A percentile compares a stretch with the other conserved stretches of the same genome.
phyloP scores from a whole-genome alignment of 2,113 vertebrate genomes.

The Rafetus swinhoei region DNA sequence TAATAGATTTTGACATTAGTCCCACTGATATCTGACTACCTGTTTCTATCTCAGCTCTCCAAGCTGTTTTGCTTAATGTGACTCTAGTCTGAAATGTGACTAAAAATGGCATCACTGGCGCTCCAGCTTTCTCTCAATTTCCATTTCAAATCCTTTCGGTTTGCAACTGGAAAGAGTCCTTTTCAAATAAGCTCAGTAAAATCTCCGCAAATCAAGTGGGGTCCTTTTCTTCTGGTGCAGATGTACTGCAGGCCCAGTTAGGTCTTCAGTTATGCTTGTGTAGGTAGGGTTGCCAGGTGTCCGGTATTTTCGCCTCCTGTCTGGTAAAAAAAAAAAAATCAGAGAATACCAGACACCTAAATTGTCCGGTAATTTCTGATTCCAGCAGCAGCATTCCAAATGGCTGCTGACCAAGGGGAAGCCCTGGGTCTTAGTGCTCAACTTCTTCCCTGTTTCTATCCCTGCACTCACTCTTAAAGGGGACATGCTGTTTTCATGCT shows the following conservation, averaged over 20 bases:
- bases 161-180: not conserved
- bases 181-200: not conserved
- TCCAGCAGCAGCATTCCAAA: too few species aligned
- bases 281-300: not conserved
- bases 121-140: not conserved
- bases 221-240: not conserved
- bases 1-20: not conserved
- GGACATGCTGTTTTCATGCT: too few species aligned
- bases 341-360: too few species aligned
- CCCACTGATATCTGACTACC: not conserved
- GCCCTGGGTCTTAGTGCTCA: too few species aligned
- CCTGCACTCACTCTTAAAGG: too few species aligned
- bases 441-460: too few species aligned
- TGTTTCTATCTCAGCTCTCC: not conserved
- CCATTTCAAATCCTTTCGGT: not conserved
- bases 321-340: too few species aligned
- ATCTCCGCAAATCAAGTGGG: not conserved
- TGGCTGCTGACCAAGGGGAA: too few species aligned
- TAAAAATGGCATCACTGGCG: accelerated
- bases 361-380: too few species aligned
- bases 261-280: not conserved
- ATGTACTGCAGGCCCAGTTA: not conserved
- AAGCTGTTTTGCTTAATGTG: accelerated
- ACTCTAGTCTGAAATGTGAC: accelerated
- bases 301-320: too few species aligned